Conservation (phyloP, 2,888 invertebrate species). For the Caenorhabditis afra region DNA sequence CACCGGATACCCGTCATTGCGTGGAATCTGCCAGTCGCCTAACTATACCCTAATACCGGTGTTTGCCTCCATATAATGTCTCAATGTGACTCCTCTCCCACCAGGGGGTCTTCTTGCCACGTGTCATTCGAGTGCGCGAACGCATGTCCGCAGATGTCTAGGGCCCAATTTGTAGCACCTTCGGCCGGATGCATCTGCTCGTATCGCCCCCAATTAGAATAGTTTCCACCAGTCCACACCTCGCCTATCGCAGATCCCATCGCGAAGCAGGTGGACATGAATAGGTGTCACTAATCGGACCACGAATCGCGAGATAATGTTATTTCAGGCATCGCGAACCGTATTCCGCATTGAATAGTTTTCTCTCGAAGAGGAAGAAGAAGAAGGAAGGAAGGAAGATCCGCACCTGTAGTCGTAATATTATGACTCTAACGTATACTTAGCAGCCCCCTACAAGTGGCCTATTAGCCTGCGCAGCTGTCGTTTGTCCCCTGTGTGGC, state of each 20-base stretch:
- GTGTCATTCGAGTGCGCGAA: slow-evolving; percentile 8
- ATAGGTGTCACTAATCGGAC: slow-evolving; percentile 23
- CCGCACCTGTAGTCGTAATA: neutral
- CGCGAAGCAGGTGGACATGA: slow-evolving; percentile 26
- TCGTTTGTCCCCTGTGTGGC: slow-evolving; percentile 16
- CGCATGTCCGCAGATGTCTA: slow-evolving; percentile 2
- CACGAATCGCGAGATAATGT: neutral
- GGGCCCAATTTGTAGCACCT: slow-evolving; percentile 4
- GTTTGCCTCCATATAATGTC: no score
- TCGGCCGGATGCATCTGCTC: slow-evolving; percentile 43
- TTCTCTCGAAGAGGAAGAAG: no score
- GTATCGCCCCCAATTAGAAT: slow-evolving; percentile 4
- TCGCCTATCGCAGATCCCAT: slow-evolving; percentile 30
- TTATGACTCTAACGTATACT: neutral
- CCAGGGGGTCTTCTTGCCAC: slow-evolving; percentile 9
- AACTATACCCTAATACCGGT: no score
- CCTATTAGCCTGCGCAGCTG: slow-evolving; percentile 34
- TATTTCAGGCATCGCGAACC: no score
- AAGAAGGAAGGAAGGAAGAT: no score
- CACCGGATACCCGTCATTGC: no score
- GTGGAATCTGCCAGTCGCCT: no score
- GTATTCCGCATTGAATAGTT: no score
- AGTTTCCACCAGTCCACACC: slow-evolving; percentile 22
- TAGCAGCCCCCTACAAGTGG: slow-evolving; percentile 9
- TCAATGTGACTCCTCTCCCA: no score